Evolutionary conservation across 2,888 invertebrate genomes (phyloP), one percentile per base, ranked within the genome.

Genomic region (Petrophora chlorosata): DNA sequence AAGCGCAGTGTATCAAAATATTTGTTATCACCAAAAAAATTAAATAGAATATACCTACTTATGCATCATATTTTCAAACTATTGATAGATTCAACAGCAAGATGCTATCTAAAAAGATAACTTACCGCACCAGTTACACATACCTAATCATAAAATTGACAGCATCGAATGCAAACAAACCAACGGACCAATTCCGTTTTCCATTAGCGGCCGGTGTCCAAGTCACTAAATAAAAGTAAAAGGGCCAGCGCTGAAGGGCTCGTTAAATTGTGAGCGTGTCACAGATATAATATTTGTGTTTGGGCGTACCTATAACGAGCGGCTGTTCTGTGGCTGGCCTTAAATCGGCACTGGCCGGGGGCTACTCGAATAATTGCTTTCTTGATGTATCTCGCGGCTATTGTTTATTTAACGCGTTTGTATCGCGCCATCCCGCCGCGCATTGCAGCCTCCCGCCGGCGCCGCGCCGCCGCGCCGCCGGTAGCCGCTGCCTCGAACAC

Each of bases 381-480:
- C 69, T 41, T 73, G 76, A 66, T 39, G 32, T 33, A 25, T 46
- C 28, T 33, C 8, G 32, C 30, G 70, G 71, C 76, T 73, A 76
- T 80, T 88, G 83, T 86, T 85, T 85, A 81, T 83, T 82, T 77
- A 85, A 72, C 76, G 65, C 75, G 76, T 81, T 80, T 38, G 53
- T 55, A 56, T 53, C 58, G 53, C 54, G 56, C 46, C 51, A n/a
- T 5, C 16, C 17, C 25, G n/a, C 25, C 10, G 10, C 10, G 9
- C 16, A 10, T 2, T n/a, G n/a, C n/a, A n/a, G n/a, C n/a, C n/a
- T n/a, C n/a, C n/a, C n/a, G n/a, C 10, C 25, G 3, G 5, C 9
- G 1, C 29, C 47, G 46, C 28, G 22, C 22, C 29, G 35, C 12
- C 22, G 8, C 38, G 8, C 38, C 14, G 30, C 5, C 22, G 7